These are phyloP conservation scores for Tiliqua scincoides DNA, from an alignment of 2,113 vertebrate genomes.

Conservation along the genomic window DNA sequence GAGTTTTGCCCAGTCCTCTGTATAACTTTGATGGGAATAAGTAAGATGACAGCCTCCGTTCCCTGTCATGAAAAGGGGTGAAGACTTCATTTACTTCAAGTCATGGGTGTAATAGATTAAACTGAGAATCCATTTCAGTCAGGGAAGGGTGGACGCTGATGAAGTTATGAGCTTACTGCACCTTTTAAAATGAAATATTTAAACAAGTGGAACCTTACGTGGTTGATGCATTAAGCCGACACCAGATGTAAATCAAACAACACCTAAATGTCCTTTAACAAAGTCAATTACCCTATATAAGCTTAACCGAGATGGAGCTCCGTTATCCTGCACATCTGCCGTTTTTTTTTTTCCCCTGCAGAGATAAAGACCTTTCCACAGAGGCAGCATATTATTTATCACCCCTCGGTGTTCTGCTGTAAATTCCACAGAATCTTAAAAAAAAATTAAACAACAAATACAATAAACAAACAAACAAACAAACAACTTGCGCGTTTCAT, in stretches of 20 bases:
- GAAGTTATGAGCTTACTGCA: slow-evolving; percentile 59
- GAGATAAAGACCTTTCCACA: slow-evolving; percentile 54
- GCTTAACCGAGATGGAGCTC: slow-evolving; percentile 37
- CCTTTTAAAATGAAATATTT: slow-evolving; percentile 75
- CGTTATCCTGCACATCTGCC: slow-evolving; percentile 49
- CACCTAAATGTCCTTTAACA: slow-evolving; percentile 74
- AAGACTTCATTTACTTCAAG: slow-evolving; percentile 56
- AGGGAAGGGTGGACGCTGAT: slow-evolving; percentile 52
- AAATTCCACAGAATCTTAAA: slow-evolving; percentile 56
- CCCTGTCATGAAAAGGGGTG: slow-evolving; percentile 42
- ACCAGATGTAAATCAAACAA: slow-evolving; percentile 67
- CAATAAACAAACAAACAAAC: slow-evolving; percentile 50
- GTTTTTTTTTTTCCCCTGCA: slow-evolving; percentile 33
- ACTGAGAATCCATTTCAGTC: slow-evolving; percentile 59
- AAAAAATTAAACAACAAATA: slow-evolving; percentile 58
- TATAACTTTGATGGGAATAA: slow-evolving; percentile 34
- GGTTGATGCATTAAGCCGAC: slow-evolving; percentile 66
- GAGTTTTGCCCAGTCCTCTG: not conserved
- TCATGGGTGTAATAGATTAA: slow-evolving; percentile 40
- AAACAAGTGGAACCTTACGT: slow-evolving; percentile 61
- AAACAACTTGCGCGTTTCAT: slow-evolving; percentile 56
- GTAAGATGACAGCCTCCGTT: slow-evolving; percentile 31
- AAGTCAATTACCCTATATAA: slow-evolving; percentile 74
- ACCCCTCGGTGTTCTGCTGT: slow-evolving; percentile 48
- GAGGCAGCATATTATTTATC: slow-evolving; percentile 61